phyloP scores from a whole-genome alignment of 2,888 invertebrate genomes.

The Drosophila kuntzei region DNA sequence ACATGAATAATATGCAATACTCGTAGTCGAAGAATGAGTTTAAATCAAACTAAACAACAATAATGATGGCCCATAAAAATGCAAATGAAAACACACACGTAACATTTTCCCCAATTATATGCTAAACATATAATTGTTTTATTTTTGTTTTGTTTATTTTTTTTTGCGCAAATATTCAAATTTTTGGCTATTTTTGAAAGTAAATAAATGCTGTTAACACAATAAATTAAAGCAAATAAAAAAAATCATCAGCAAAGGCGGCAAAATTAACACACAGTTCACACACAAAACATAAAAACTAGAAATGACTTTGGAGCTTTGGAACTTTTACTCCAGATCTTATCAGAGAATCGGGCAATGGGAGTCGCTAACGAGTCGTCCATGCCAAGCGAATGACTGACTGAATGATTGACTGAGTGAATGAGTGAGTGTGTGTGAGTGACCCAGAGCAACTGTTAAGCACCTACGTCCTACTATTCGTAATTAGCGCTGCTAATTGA shows the following conservation, averaged over 20 bases:
- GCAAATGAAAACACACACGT: conserved; percentile 47
- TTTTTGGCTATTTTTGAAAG: conserved; percentile 25
- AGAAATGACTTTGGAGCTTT: conserved; percentile 37
- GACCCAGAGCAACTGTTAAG: conserved; percentile 34
- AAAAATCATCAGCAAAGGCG: conserved; percentile 1
- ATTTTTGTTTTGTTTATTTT: conserved; percentile 3
- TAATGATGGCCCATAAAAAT: conserved; percentile 39
- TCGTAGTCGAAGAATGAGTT: conserved; percentile 7
- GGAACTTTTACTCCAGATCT: conserved; percentile 12
- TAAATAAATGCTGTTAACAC: conserved; percentile 11
- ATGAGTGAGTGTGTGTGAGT: conserved; percentile 22
- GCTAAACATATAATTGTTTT: conserved; percentile 7
- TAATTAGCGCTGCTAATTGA: conserved; percentile 74
- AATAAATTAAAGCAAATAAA: conserved; percentile 42
- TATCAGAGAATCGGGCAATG: conserved; percentile 30
- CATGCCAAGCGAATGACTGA: conserved; percentile 49
- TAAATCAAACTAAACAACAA: conserved; percentile 31
- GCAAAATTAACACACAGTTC: conserved; percentile 57
- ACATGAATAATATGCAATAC: conserved; percentile 29
- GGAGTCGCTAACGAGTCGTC: conserved; percentile 37
- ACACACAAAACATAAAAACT: conserved; percentile 51
- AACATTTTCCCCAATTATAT: conserved; percentile 24
- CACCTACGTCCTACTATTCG: conserved; percentile 46
- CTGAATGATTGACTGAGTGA: conserved; percentile 7
- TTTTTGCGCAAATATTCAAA: conserved; percentile 53